Evolutionary conservation across 2,888 invertebrate species (phyloP), one percentile per base, ranked within the genome.

Genomic region (Orthonychiurus folsomi): DNA sequence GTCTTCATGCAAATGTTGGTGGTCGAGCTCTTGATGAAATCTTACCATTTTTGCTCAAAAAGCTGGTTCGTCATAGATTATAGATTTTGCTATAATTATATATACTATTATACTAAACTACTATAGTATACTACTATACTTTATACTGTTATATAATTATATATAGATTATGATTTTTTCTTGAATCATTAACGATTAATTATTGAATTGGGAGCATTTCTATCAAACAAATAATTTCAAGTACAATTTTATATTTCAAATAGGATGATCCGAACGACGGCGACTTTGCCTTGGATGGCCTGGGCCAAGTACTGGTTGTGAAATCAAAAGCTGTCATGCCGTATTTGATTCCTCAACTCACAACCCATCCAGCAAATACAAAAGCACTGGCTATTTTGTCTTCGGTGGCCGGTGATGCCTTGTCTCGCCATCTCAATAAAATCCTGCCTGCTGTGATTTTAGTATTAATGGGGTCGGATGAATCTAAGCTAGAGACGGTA

Each of bases 261-360:
- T 74, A 84, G 82, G 87, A 88, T 73, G 84, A 94, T 79, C 83
- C 85, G 0, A 84, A 82, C 24, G 79, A 86, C 59, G 91, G 91
- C 0, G 95, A 95, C 75, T 88, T 88, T 75, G 90, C 95, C 12
- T 81, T 99, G 68, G 97, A 99, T 77, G 99, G 97, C 23, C 81
- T 99, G 71, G 85, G 92, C 63, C 95, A 96, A 83, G 91, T 99
- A 50, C 94, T 99, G 93, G 87, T 91, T 18, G 90, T 96, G 63
- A 97, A 96, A 80, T 93, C 94, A 0, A 84, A 91, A 72, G 94
- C 93, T 0, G 95, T 97, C 61, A 80, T 99, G 71, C 97, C 97
- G 0, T 96, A 95, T 79, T 83, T 99, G 66, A 88, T 99, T 66
- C 97, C 97, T 2, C 89, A 94, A 80, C 80, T 99, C 74, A 94